A percentile compares a stretch with the other conserved stretches of the same genome.
phyloP scores from a whole-genome alignment of 2,888 invertebrate species.

The Metallyticus violacea region DNA sequence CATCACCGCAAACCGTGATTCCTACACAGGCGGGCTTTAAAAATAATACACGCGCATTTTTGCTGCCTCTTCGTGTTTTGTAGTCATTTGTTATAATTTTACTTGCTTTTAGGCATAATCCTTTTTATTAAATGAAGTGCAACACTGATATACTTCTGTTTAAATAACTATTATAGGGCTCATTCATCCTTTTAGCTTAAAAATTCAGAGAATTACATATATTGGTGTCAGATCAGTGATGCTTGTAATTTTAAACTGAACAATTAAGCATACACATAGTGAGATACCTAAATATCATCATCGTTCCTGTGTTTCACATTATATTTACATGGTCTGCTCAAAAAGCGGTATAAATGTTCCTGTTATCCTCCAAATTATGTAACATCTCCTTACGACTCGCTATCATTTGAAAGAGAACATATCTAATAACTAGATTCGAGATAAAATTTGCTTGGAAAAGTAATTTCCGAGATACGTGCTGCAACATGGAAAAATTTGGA shows the following conservation, averaged over 20 bases:
- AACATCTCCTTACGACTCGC: too few species aligned
- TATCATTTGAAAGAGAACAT: too few species aligned
- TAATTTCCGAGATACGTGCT: too few species aligned
- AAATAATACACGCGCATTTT: background rate
- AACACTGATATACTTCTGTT: background rate
- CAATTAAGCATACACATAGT: too few species aligned
- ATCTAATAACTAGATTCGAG: too few species aligned
- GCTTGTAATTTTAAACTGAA: background rate
- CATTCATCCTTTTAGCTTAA: background rate
- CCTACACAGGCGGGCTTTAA: background rate
- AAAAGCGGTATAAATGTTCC: too few species aligned
- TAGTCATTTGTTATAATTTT: background rate
- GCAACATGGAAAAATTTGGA: too few species aligned
- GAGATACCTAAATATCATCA: too few species aligned
- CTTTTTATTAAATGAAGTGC: background rate
- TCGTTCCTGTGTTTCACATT: too few species aligned
- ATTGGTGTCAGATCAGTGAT: background rate
- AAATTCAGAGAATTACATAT: background rate
- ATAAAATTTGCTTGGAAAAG: too few species aligned
- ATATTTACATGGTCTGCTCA: too few species aligned
- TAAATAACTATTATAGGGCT: background rate
- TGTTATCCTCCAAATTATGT: too few species aligned
- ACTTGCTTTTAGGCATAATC: background rate
- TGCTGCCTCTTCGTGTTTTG: background rate
- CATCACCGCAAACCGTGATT: background rate